Conservation (phyloP, 2,888 invertebrate genomes). For the Hylaea fasciaria region DNA sequence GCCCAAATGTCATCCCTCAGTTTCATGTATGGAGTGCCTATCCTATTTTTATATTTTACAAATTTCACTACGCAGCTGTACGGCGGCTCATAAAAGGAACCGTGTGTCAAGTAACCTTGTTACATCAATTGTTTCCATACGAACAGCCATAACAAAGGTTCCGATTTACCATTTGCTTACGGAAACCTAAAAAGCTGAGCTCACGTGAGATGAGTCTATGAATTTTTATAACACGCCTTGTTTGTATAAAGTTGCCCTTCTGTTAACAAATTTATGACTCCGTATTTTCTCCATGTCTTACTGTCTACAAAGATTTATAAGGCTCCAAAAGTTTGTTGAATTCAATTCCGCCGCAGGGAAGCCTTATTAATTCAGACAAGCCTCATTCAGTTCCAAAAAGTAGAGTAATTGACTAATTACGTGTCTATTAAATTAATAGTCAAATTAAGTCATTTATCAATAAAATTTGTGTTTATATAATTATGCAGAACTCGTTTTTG, state of each 20-base stretch:
- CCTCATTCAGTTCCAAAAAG: constrained; percentile 26
- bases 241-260: constrained; percentile 15
- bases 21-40: too few relatives aligned
- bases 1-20: too few relatives aligned
- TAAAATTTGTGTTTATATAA: not conserved
- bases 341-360: constrained; percentile 25
- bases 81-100: too few relatives aligned
- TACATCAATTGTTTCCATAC: too few relatives aligned
- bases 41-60: too few relatives aligned
- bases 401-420: constrained; percentile 25
- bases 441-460: not conserved
- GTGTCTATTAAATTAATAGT: constrained; percentile 10
- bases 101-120: too few relatives aligned
- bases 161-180: not conserved
- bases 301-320: constrained; percentile 34
- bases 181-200: too few relatives aligned
- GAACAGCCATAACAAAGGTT: too few relatives aligned
- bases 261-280: constrained; percentile 8
- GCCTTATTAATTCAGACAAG: constrained; percentile 30
- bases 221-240: not conserved
- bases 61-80: too few relatives aligned
- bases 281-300: constrained; percentile 20
- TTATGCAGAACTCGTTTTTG: too few relatives aligned
- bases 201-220: too few relatives aligned
- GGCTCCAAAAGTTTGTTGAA: constrained; percentile 30